A percentile compares a stretch with the other conserved stretches of the same genome.
Conservation (phyloP, 2,888 invertebrate species). For the Drosophila kokeensis region DNA sequence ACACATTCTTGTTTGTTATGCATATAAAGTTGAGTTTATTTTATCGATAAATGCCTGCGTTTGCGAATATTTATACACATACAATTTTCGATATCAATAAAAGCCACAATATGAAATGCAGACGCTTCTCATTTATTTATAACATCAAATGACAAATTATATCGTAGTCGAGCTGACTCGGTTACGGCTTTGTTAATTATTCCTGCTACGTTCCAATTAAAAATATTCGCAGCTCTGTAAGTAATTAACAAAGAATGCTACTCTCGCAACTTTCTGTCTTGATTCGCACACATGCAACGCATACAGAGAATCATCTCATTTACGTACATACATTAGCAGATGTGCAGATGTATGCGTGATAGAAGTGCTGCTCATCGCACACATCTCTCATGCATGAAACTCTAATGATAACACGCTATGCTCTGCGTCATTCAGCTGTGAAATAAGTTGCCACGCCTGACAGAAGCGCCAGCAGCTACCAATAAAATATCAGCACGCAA, state of each 20-base stretch:
- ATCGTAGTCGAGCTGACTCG: not conserved
- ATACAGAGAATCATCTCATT: constrained; percentile 2
- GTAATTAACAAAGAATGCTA: constrained; percentile 43
- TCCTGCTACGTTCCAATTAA: constrained; percentile 33
- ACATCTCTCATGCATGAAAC: constrained; percentile 47
- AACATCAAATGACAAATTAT: not conserved
- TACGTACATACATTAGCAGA: not conserved
- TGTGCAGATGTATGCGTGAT: not conserved
- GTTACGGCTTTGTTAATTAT: not conserved
- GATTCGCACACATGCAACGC: constrained; percentile 5
- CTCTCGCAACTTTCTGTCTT: constrained; percentile 5
- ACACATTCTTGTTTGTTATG: too few relatives aligned
- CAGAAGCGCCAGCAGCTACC: constrained; percentile 34
- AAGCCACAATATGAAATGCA: not conserved
- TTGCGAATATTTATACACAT: too few relatives aligned
- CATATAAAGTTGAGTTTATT: too few relatives aligned
- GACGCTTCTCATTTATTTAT: not conserved
- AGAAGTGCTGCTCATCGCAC: constrained; percentile 23
- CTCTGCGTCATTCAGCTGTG: constrained; percentile 55
- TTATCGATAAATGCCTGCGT: too few relatives aligned
- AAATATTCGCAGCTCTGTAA: constrained; percentile 6
- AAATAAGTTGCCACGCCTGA: constrained; percentile 55
- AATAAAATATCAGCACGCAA: constrained; percentile 63
- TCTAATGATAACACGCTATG: constrained; percentile 48
- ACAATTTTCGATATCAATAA: not conserved